phyloP scores from a whole-genome alignment of 2,888 invertebrate species.

The Erebia ligea region DNA sequence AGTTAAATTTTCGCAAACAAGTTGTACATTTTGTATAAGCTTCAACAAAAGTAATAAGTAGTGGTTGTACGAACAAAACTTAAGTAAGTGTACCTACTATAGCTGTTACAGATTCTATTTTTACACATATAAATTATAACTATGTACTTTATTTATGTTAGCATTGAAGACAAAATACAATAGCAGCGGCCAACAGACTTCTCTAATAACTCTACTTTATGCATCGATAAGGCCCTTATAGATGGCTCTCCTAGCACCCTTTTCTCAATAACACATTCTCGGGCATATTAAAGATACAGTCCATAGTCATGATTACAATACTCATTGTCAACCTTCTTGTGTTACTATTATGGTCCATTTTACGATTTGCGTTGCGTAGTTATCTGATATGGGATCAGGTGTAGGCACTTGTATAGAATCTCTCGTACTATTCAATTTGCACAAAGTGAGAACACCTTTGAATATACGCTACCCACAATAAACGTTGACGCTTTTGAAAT shows the following conservation, averaged over 20 bases:
- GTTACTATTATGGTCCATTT: slow-evolving; percentile 53
- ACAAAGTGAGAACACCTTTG: slow-evolving; percentile 68
- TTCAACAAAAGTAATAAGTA: not conserved
- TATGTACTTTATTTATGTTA: not conserved
- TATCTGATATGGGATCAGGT: slow-evolving; percentile 73
- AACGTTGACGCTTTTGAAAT: slow-evolving; percentile 56
- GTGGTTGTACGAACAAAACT: not conserved
- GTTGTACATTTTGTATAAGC: no score
- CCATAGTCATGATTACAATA: slow-evolving; percentile 24
- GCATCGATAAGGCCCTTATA: slow-evolving; percentile 74
- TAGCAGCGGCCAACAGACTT: slow-evolving; percentile 61
- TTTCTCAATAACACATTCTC: slow-evolving; percentile 73
- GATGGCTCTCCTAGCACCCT: slow-evolving; percentile 62
- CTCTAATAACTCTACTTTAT: slow-evolving; percentile 77
- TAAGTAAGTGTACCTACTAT: not conserved
- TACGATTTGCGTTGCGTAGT: slow-evolving; percentile 47
- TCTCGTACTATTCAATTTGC: slow-evolving; percentile 68
- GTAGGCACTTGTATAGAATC: slow-evolving; percentile 58
- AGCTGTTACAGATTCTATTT: not conserved
- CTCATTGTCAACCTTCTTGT: slow-evolving; percentile 44
- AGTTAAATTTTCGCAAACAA: not conserved
- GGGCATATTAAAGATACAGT: slow-evolving; percentile 60
- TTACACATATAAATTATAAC: not conserved
- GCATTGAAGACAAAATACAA: slow-evolving; percentile 5
- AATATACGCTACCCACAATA: slow-evolving; percentile 57